phyloP scores from a whole-genome alignment of 2,113 vertebrate genomes.

The Aspidoscelis tigris region DNA sequence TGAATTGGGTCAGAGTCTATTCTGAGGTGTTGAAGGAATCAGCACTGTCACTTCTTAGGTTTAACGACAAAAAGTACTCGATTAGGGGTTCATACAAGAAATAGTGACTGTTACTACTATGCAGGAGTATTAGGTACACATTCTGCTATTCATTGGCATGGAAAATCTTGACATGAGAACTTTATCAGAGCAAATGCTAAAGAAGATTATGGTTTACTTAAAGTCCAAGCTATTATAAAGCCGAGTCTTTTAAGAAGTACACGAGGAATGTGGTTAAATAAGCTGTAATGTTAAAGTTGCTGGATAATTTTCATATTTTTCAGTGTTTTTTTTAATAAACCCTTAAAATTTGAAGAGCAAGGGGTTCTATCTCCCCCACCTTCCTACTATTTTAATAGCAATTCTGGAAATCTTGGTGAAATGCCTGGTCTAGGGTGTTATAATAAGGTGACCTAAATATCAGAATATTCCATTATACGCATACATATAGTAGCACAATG shows the following conservation, averaged over 20 bases:
- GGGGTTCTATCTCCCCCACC: background rate
- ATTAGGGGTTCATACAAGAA: background rate
- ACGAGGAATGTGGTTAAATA: background rate
- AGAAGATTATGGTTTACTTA: constrained; percentile 7
- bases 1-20: background rate
- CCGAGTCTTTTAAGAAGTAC: background rate
- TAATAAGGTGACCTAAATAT: background rate
- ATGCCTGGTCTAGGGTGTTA: background rate
- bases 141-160: background rate
- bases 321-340: background rate
- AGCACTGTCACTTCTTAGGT: background rate
- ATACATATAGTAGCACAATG: background rate
- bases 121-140: background rate
- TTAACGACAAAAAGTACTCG: background rate
- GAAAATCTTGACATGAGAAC: background rate
- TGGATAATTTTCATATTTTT: background rate
- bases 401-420: background rate
- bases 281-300: background rate
- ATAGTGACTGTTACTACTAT: background rate
- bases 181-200: background rate
- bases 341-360: background rate
- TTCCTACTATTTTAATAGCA: background rate
- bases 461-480: background rate
- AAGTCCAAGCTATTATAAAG: background rate
- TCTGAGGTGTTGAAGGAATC: background rate